Evolutionary conservation across 37 sponge, comb jelly and placozoan genomes (phyloP).

Genomic region (Beroe ovata): DNA sequence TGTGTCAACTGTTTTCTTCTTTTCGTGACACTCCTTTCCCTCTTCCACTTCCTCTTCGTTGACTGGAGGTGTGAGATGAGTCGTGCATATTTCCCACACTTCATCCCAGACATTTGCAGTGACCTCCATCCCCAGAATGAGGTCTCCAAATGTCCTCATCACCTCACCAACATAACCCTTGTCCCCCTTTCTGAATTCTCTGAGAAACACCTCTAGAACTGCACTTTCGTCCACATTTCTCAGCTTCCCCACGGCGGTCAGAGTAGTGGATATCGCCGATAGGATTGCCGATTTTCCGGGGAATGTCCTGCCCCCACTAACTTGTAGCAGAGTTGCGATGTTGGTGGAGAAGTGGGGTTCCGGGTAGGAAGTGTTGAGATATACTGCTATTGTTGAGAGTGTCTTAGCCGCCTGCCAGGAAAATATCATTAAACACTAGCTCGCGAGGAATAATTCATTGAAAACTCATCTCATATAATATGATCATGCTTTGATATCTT

Average conservation of each 20-base stretch:
- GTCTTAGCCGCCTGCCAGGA: slow-evolving; percentile 9
- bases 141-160: slow-evolving; percentile 19
- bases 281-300: slow-evolving; percentile 31
- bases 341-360: background rate
- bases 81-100: background rate
- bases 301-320: slow-evolving; percentile 29
- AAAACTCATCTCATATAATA: no score
- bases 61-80: background rate
- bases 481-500: no score
- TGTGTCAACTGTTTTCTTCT: slow-evolving; percentile 14
- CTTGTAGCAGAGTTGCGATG: background rate
- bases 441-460: no score
- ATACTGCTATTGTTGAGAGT: background rate
- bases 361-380: slow-evolving; percentile 13
- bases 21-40: slow-evolving; percentile 33
- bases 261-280: background rate
- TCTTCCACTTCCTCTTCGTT: slow-evolving; percentile 32
- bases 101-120: background rate
- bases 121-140: background rate
- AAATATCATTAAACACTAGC: no score
- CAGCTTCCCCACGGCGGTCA: background rate
- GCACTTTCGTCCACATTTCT: background rate
- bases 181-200: slow-evolving; percentile 25
- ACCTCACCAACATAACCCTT: slow-evolving; percentile 37
- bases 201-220: slow-evolving; percentile 25